Base-by-base conservation (phyloP, 35 echinoderm and acorn worm genomes). In the Amphiura filiformis region DNA sequence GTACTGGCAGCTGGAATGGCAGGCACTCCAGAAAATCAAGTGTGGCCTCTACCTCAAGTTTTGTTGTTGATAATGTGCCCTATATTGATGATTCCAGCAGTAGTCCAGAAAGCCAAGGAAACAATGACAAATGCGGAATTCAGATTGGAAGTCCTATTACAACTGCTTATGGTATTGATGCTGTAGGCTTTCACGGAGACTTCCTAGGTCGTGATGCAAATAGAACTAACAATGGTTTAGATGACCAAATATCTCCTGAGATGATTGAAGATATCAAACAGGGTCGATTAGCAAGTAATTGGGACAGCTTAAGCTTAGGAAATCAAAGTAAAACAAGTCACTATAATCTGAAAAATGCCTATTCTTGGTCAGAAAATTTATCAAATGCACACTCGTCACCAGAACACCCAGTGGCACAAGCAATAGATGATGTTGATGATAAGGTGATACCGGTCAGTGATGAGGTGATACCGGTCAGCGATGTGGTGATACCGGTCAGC, bases 51-150 rank as follows among this genome's bases (percentile, higher is more conserved):
- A 26, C 33, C 17, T 65, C 89, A 28, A 91, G 75, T 35, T 85
- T 91, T 56, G 75, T 13, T 32, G 82, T 84, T 37, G 89, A 79
- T 13, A 78, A 91, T 56, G 82, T 84, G 89, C 89, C 89, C 37
- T 91, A 78, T 47, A 91, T 91, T 31, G 89, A 91, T 91, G 89
- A 84, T 18, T 78, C 75, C n/a, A 37, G 39, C 9, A 57, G 41
- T 30, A 91, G 89, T 85, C 82, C 89, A 33, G 35, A n/a, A 70
- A 70, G 28, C 61, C 61, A 70, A 70, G 61, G n/a, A n/a, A n/a
- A 47, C 41, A 47, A 47, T 47, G 5, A 47, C 4, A 17, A 47
- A 17, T 47, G 41, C 17, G 61, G 26, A 26, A 70, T 70, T 5
- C 61, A 70, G 26, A 70, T 70, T n/a, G 26, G 61, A 13, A 70